A percentile compares a stretch with the other conserved stretches of the same genome.
Conservation (phyloP, 2,888 invertebrate species). For the Sesia bembeciformis region DNA sequence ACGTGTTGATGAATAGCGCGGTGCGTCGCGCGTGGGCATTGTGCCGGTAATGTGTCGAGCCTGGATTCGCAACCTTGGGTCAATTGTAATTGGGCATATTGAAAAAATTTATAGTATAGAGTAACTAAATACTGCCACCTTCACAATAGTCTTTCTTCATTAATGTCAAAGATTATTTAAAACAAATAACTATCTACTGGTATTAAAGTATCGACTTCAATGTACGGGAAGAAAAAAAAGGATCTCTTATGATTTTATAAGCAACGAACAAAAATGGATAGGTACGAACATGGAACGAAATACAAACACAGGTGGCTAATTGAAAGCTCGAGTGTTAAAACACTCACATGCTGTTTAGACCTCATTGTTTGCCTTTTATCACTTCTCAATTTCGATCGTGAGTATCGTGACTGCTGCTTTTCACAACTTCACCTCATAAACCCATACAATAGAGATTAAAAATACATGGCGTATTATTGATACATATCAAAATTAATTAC, state of each 20-base stretch:
- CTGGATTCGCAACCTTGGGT: conserved; percentile 6
- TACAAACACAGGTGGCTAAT: conserved; percentile 45
- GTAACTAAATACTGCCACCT: too few species aligned
- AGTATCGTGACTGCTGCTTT: conserved; percentile 22
- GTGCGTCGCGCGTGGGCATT: neutral
- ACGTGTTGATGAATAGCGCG: conserved; percentile 15
- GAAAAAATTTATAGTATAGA: conserved; percentile 7
- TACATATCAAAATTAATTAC: conserved; percentile 3
- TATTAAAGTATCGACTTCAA: too few species aligned
- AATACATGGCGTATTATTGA: conserved; percentile 1
- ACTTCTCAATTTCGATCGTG: neutral
- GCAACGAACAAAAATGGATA: too few species aligned
- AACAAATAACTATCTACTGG: too few species aligned
- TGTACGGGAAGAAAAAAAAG: too few species aligned
- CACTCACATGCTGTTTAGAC: too few species aligned
- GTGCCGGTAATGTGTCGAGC: conserved; percentile 9
- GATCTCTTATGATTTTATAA: too few species aligned
- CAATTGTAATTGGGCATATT: neutral
- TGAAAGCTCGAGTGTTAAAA: too few species aligned
- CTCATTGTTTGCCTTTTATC: too few species aligned
- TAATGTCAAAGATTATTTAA: too few species aligned
- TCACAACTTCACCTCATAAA: conserved; percentile 6
- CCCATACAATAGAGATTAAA: neutral
- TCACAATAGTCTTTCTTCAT: too few species aligned
- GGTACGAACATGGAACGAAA: conserved; percentile 22